A percentile compares a stretch with the other conserved stretches of the same genome.
phyloP scores from a whole-genome alignment of 2,113 vertebrate genomes.

The Pangasianodon hypophthalmus region DNA sequence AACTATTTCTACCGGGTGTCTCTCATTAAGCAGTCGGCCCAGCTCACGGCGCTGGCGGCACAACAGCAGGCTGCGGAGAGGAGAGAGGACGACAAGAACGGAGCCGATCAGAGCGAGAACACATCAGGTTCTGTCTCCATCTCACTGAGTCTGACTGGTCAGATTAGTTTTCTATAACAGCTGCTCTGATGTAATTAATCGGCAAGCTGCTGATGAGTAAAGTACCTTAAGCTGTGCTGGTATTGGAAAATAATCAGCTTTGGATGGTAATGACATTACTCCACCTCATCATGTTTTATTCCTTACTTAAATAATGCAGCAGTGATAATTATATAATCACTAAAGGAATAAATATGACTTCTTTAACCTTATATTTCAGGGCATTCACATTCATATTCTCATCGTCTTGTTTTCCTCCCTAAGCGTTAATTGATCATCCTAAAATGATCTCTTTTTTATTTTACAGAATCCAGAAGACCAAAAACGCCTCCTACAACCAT shows the following conservation, averaged over 20 bases:
- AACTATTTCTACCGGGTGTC: constrained; percentile 98
- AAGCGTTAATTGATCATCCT: neutral
- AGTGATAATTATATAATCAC: neutral
- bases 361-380: neutral
- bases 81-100: constrained; percentile 67
- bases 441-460: neutral
- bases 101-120: constrained; percentile 63
- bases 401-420: neutral
- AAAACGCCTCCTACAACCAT: constrained; percentile 90
- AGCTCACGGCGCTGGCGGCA: constrained; percentile 91
- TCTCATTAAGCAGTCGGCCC: constrained; percentile 94
- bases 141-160: neutral
- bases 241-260: neutral
- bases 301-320: neutral
- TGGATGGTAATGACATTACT: neutral
- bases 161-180: neutral
- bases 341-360: no score
- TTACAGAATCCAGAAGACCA: constrained; percentile 83
- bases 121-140: constrained; percentile 76
- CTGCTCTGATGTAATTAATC: neutral
- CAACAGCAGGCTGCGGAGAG: constrained; percentile 83
- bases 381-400: neutral
- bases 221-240: neutral
- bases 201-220: neutral
- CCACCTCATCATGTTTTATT: neutral